These are phyloP conservation scores for Takifugu bimaculatus DNA, from an alignment of 2,113 vertebrate species.

Conservation along the genomic window DNA sequence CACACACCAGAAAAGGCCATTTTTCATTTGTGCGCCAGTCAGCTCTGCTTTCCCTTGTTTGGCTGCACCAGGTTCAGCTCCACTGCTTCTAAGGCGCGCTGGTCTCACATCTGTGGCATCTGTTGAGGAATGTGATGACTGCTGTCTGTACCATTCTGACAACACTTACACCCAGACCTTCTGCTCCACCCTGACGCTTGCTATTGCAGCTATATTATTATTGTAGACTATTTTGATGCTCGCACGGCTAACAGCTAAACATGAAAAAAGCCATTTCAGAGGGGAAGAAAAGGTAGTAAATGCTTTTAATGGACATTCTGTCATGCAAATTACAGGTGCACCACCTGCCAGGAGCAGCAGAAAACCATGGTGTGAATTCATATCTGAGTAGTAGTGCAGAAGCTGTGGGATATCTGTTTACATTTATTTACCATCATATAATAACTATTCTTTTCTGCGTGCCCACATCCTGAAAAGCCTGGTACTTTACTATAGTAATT, in stretches of 20 bases:
- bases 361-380: too few species aligned
- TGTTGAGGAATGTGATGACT: constrained; percentile 58
- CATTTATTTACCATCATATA: too few species aligned
- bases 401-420: too few species aligned
- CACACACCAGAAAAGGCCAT: constrained; percentile 21
- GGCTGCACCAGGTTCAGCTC: constrained; percentile 45
- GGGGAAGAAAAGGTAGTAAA: too few species aligned
- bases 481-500: too few species aligned
- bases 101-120: constrained; percentile 53
- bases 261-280: too few species aligned
- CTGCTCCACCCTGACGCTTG: constrained; percentile 24
- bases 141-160: constrained; percentile 47
- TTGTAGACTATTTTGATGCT: constrained; percentile 18
- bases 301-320: too few species aligned
- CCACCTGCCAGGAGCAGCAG: too few species aligned
- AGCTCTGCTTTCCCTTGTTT: constrained; percentile 37
- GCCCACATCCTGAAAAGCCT: too few species aligned
- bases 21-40: constrained; percentile 38
- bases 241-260: not conserved
- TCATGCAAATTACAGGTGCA: too few species aligned
- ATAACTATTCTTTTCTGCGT: too few species aligned
- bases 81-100: constrained; percentile 38
- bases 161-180: constrained; percentile 46
- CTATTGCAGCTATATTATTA: constrained; percentile 32
- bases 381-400: too few species aligned